phyloP scores from a whole-genome alignment of 2,113 vertebrate genomes.

The Hystrix cristata region DNA sequence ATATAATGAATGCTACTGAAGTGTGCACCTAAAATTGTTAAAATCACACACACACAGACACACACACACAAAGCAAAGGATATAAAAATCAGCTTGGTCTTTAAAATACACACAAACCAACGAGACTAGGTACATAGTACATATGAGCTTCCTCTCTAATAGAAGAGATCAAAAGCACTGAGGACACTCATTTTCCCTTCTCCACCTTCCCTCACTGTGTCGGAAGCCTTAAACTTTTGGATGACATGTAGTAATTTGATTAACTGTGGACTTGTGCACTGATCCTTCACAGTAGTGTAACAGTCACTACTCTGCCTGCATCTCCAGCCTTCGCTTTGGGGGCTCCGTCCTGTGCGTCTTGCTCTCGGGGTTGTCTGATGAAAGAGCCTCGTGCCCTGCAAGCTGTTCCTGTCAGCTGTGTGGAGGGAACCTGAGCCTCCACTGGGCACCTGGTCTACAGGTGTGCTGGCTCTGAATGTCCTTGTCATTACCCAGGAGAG shows the following conservation, averaged over 20 bases:
- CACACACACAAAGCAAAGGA: too few species aligned
- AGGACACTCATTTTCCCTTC: neutral
- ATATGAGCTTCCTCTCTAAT: neutral
- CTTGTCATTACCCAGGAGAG: neutral
- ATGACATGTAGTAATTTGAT: neutral
- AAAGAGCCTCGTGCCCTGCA: neutral
- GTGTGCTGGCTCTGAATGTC: neutral
- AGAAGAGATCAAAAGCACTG: neutral
- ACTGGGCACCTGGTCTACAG: accelerated
- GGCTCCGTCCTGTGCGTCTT: neutral
- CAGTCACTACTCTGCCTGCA: neutral
- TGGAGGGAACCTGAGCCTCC: neutral
- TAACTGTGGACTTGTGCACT: neutral
- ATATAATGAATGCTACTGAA: too few species aligned
- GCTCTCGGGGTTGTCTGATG: neutral
- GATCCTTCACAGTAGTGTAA: neutral
- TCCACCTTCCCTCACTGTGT: neutral
- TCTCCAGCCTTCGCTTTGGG: neutral
- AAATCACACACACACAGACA: too few species aligned
- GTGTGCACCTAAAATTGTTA: too few species aligned
- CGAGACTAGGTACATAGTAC: neutral
- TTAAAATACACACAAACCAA: neutral
- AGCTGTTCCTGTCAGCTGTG: neutral
- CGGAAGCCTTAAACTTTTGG: neutral
- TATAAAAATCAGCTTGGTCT: neutral